Conservation (phyloP, 2,888 invertebrate genomes). For the Erannis defoliaria region DNA sequence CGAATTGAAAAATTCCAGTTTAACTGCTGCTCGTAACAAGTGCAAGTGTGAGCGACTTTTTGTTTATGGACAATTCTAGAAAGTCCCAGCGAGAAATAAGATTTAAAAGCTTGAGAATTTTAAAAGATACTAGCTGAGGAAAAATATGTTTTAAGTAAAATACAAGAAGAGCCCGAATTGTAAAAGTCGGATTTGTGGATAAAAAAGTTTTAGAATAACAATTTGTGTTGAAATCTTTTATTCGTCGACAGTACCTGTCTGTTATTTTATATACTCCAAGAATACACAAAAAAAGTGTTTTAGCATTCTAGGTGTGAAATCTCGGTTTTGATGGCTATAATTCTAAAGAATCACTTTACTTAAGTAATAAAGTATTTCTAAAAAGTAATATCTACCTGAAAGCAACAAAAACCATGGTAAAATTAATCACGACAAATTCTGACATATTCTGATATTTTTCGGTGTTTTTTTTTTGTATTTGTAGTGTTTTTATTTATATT, state of each 20-base stretch:
- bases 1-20: constrained; percentile 29
- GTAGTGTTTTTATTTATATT: too few species aligned
- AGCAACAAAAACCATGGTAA: too few species aligned
- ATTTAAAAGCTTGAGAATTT: constrained; percentile 22
- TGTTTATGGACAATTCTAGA: constrained; percentile 31
- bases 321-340: neutral
- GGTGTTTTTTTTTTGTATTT: too few species aligned
- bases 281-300: neutral
- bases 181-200: neutral
- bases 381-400: too few species aligned
- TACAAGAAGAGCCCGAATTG: constrained; percentile 1
- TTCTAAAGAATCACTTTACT: neutral
- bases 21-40: constrained; percentile 14
- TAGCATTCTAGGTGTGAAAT: neutral
- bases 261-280: neutral
- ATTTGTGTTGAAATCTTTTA: constrained; percentile 3
- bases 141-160: constrained; percentile 19
- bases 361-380: too few species aligned
- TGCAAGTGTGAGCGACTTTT: constrained; percentile 23
- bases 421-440: too few species aligned
- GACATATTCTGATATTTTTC: too few species aligned
- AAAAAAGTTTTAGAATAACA: constrained; percentile 7
- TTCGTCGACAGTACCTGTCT: neutral
- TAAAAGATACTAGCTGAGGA: neutral
- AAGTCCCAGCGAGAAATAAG: constrained; percentile 15